These are phyloP conservation scores for Tragelaphus oryx DNA, from an alignment of 2,797 vertebrate species.

Conservation along the genomic window DNA sequence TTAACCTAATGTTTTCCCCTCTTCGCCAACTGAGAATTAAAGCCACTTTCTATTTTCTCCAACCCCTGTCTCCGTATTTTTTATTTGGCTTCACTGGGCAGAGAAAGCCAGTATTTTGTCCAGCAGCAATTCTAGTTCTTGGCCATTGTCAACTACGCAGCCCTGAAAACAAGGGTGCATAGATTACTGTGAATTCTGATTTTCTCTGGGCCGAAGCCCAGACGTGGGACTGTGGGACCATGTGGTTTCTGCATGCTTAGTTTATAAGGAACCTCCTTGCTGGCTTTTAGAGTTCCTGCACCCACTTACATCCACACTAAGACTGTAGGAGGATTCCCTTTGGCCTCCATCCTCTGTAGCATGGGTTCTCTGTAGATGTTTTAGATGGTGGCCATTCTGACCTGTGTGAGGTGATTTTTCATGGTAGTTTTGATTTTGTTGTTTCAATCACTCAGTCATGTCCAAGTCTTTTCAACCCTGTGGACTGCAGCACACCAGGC, in stretches of 20 bases:
- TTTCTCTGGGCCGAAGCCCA: neutral
- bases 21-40: neutral
- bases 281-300: neutral
- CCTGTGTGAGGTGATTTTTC: neutral
- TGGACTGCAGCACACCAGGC: neutral
- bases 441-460: neutral
- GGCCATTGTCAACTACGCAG: neutral
- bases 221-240: neutral
- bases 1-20: neutral
- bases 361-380: neutral
- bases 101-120: neutral
- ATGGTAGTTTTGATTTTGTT: neutral
- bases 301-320: neutral
- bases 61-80: neutral
- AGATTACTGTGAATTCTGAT: neutral
- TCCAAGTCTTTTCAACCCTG: neutral
- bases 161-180: neutral
- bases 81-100: neutral
- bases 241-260: neutral
- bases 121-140: neutral
- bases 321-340: neutral
- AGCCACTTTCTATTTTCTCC: neutral
- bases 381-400: neutral
- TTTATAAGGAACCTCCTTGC: neutral
- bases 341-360: neutral